Percentiles rank a stretch among this genome's conserved stretches.
Conservation (phyloP, 1,140 invertebrate genomes). For the Zaprionus lachaisei region DNA sequence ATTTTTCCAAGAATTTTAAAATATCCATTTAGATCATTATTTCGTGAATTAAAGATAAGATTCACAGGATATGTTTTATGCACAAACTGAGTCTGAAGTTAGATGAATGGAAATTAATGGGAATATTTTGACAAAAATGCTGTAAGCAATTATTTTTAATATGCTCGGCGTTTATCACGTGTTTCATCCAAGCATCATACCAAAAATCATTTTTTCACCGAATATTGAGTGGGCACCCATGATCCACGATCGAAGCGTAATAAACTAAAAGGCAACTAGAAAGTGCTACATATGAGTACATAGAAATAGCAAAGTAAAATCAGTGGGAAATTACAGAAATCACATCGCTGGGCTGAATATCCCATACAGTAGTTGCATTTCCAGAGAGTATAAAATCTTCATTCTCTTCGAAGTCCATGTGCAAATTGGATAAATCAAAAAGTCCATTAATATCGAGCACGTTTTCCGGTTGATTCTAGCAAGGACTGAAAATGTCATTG, state of each 20-base stretch:
- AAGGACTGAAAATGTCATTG: not conserved
- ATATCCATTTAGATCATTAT: not conserved
- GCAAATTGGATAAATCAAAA: not conserved
- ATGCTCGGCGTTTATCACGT: not conserved
- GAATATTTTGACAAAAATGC: not conserved
- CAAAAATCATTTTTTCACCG: not conserved
- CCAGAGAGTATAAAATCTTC: not conserved
- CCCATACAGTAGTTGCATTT: not conserved
- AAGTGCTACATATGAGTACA: not conserved
- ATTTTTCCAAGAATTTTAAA: not conserved
- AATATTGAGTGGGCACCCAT: not conserved
- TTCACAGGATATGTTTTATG: not conserved
- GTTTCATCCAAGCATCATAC: not conserved
- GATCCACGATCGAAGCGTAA: not conserved
- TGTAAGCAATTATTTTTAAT: not conserved
- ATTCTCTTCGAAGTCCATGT: not conserved
- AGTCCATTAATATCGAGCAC: conserved; percentile 2
- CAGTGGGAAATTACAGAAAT: not conserved
- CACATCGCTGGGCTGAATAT: not conserved
- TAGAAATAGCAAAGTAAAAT: no score
- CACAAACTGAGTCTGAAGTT: not conserved
- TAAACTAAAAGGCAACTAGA: no score
- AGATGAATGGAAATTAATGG: not conserved
- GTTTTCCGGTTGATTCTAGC: not conserved
- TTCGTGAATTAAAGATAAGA: not conserved